phyloP scores from a whole-genome alignment of 2,888 invertebrate species.

The Actias luna region DNA sequence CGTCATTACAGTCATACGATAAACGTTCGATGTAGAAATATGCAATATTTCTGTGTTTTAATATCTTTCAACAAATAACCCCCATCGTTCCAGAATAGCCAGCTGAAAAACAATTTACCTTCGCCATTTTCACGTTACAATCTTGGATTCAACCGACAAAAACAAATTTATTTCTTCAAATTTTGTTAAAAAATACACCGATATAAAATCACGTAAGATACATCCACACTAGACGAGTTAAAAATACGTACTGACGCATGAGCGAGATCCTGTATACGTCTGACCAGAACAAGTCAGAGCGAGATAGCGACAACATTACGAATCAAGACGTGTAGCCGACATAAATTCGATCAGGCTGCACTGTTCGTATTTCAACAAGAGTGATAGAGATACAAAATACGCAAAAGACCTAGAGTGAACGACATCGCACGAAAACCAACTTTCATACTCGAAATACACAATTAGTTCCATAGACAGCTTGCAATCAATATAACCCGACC shows the following conservation, averaged over 20 bases:
- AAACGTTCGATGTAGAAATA: constrained; percentile 34
- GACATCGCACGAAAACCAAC: constrained; percentile 44
- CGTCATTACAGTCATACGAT: constrained; percentile 62
- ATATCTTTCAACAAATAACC: constrained; percentile 20
- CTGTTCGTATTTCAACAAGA: constrained; percentile 35
- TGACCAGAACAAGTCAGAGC: constrained; percentile 24
- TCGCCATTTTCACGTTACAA: constrained; percentile 56
- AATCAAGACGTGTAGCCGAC: constrained; percentile 27
- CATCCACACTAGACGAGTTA: constrained; percentile 55
- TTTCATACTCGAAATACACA: constrained; percentile 33
- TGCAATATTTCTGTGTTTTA: constrained; percentile 20
- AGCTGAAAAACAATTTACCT: constrained; percentile 54
- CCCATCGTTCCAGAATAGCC: constrained; percentile 18
- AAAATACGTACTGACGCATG: constrained; percentile 67
- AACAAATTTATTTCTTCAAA: constrained; percentile 47
- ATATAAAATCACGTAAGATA: constrained; percentile 28
- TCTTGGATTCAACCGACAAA: constrained; percentile 34
- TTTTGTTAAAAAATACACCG: constrained; percentile 59
- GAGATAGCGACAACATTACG: constrained; percentile 15
- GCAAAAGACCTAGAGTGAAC: constrained; percentile 35
- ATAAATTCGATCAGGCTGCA: constrained; percentile 70
- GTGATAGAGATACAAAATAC: constrained; percentile 51
- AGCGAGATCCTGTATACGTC: constrained; percentile 19
- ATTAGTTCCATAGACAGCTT: background rate
- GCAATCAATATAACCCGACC: constrained; percentile 9